Conservation (phyloP, 2,797 vertebrate species). For the Zonotrichia albicollis region DNA sequence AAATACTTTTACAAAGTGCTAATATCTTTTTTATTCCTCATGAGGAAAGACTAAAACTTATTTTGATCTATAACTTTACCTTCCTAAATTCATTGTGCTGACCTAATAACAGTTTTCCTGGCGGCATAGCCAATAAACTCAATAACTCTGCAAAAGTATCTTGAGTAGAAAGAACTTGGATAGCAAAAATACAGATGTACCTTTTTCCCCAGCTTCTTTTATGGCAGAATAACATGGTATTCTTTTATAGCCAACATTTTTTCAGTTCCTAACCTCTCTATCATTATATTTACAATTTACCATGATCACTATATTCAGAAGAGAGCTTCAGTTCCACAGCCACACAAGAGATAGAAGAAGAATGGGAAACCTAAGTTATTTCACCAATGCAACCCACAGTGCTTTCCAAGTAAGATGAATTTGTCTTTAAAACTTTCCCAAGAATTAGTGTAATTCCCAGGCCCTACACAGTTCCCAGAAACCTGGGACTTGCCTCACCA, state of each 20-base stretch:
- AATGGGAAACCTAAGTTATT: not conserved
- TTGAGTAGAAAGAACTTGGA: not conserved
- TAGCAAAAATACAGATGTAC: not conserved
- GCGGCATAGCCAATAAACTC: not conserved
- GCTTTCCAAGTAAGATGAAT: not conserved
- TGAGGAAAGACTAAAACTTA: not conserved
- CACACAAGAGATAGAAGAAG: not conserved
- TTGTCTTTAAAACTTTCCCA: not conserved
- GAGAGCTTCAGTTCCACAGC: not conserved
- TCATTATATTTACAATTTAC: not conserved
- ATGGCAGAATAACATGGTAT: not conserved
- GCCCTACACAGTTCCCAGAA: not conserved
- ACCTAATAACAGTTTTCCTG: not conserved
- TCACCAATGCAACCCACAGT: not conserved
- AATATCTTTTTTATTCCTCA: not conserved
- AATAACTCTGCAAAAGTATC: not conserved
- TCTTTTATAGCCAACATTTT: not conserved
- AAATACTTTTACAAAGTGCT: not conserved
- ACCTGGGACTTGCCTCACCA: not conserved
- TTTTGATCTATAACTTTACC: not conserved
- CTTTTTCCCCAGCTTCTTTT: not conserved
- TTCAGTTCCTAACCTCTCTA: not conserved
- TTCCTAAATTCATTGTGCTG: not conserved
- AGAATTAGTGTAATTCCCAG: not conserved
- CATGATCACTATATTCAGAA: not conserved